Evolutionary conservation across 2,888 invertebrate genomes (phyloP).

Genomic region (Phytoseiulus persimilis): DNA sequence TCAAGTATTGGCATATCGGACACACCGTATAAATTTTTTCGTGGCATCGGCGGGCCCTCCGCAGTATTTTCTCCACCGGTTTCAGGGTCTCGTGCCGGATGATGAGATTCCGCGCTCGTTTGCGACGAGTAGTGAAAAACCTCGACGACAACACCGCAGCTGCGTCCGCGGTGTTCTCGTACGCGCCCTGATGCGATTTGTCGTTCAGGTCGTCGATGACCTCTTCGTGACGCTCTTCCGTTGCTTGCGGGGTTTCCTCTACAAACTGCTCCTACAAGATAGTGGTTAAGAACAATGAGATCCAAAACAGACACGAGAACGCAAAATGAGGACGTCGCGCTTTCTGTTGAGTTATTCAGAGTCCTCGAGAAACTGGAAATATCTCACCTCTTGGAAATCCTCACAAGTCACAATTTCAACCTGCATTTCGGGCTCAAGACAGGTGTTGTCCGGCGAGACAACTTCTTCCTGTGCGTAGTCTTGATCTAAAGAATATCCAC

Average conservation of each 20-base stretch:
- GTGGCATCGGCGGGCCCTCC: background rate
- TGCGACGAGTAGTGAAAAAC: background rate
- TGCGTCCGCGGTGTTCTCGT: too few relatives aligned
- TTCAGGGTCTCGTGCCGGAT: background rate
- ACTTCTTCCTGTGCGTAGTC: slow-evolving; percentile 28
- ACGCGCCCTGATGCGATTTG: background rate
- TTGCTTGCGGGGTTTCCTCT: background rate
- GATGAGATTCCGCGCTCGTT: background rate
- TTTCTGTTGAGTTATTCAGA: too few relatives aligned
- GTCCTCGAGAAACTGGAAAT: background rate
- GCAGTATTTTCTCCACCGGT: slow-evolving; percentile 22
- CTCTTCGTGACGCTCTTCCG: background rate
- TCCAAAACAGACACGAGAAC: too few relatives aligned
- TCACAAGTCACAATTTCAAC: background rate
- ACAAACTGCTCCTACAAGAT: background rate
- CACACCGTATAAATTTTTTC: background rate
- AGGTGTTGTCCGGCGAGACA: background rate
- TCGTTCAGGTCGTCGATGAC: background rate
- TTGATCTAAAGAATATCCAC: background rate
- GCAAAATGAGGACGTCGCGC: too few relatives aligned
- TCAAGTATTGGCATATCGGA: slow-evolving; percentile 21
- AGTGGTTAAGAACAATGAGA: background rate
- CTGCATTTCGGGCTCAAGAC: background rate
- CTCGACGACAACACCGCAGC: slow-evolving; percentile 12
- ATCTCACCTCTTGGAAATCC: background rate